Conservation (phyloP, 1,140 invertebrate species). For the Leguminivora glycinivorella region DNA sequence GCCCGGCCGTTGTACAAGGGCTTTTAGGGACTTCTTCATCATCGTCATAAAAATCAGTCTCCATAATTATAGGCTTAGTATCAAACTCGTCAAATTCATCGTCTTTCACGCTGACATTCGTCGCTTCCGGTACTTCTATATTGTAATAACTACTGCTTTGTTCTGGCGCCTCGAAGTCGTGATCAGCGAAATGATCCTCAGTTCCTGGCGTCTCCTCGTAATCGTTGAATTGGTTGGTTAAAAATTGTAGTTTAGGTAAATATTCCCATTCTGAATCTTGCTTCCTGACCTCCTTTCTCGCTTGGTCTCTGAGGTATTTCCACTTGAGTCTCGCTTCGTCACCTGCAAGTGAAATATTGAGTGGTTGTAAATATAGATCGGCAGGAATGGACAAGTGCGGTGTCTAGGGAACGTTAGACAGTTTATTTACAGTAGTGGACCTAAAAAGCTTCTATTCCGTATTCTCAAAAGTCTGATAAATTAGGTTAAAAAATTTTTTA, state of each 20-base stretch:
- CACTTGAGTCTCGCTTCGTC: constrained; percentile 72
- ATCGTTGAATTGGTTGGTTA: constrained; percentile 70
- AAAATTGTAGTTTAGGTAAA: constrained; percentile 65
- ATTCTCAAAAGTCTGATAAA: no score
- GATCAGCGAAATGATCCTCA: constrained; percentile 53
- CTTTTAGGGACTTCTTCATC: constrained; percentile 61
- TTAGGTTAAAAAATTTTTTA: no score
- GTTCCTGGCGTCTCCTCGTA: constrained; percentile 51
- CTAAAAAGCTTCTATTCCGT: neutral
- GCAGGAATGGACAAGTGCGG: neutral
- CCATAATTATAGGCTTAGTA: constrained; percentile 72
- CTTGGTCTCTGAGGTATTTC: constrained; percentile 75
- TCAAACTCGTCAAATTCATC: constrained; percentile 74
- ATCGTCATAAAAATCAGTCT: constrained; percentile 72
- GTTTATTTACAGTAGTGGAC: neutral
- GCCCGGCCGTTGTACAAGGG: constrained; percentile 26
- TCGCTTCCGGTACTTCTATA: constrained; percentile 38
- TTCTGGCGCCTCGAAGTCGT: constrained; percentile 45
- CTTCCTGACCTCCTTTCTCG: constrained; percentile 66
- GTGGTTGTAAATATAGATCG: constrained; percentile 13
- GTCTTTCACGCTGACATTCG: constrained; percentile 54
- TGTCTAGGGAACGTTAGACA: neutral
- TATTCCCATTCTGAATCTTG: constrained; percentile 68
- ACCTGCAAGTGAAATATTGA: constrained; percentile 52
- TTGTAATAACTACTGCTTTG: constrained; percentile 51